A percentile compares a stretch with the other conserved stretches of the same genome.
phyloP scores from a whole-genome alignment of 2,113 vertebrate species.

The Turnix velox region DNA sequence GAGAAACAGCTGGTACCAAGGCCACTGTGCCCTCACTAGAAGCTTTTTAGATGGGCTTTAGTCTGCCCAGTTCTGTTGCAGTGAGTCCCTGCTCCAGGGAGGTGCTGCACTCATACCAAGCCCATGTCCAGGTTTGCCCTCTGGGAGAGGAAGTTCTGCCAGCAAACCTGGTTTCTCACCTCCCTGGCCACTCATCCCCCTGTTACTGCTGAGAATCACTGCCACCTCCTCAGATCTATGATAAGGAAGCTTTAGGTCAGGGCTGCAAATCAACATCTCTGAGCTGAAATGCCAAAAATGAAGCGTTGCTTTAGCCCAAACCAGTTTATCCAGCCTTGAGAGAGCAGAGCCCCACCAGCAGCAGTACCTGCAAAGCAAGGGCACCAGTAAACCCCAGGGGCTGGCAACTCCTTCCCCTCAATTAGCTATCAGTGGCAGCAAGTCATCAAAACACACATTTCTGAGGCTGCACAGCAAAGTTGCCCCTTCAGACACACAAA shows the following conservation, averaged over 20 bases:
- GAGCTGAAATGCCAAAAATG: neutral
- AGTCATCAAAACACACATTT: neutral
- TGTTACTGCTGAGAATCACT: neutral
- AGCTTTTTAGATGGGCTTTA: neutral
- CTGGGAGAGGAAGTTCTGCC: neutral
- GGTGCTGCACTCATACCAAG: neutral
- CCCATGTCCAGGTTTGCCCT: neutral
- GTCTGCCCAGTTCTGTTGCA: neutral
- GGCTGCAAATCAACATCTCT: neutral
- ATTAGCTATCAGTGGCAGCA: neutral
- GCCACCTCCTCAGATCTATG: neutral
- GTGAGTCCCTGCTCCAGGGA: neutral
- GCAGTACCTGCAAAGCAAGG: neutral
- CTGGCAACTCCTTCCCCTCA: neutral
- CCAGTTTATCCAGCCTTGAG: neutral
- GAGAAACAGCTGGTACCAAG: neutral
- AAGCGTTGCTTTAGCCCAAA: neutral
- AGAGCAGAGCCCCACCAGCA: neutral
- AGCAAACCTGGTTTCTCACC: neutral
- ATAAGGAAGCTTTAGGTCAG: neutral
- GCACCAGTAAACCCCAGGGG: neutral
- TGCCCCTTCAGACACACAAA: neutral
- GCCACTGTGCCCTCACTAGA: neutral
- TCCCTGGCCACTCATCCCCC: neutral
- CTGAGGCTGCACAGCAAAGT: neutral